Evolutionary conservation across 2,888 invertebrate species (phyloP), one percentile per base, ranked within the genome.

Genomic region (Teinopalpus imperialis): DNA sequence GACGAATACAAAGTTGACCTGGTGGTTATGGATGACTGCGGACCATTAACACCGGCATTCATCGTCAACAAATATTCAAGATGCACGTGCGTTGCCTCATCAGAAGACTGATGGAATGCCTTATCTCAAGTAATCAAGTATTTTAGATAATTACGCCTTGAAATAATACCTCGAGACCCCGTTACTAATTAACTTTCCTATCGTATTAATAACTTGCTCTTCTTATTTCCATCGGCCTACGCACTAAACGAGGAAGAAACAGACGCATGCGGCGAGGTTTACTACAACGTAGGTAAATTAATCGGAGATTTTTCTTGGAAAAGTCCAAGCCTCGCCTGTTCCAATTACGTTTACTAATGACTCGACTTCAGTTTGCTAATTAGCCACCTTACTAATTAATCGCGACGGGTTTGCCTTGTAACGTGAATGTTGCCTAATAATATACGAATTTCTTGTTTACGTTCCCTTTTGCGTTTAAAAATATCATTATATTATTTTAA

Each of bases 311-410:
- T 77, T 79, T 74, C 73, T 70, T 61, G 65, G 73, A 74, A 82
- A 75, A 74, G 70, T 76, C 72, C 68, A 60, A 64, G 66, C 59
- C 69, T 70, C 66, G 72, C 71, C 73, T 71, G 74, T 74, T 79
- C 76, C 81, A 81, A 82, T 85, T 81, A 78, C 74, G 74, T 75
- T 75, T 74, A 69, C 77, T 83, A 86, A 85, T 82, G 81, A 85
- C 80, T 75, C 72, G 81, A 80, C 76, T 80, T 78, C 67, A 70
- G 70, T 69, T 69, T 69, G 66, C 78, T 85, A 86, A 87, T 87
- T 83, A 86, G 82, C 74, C 73, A 69, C 70, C 68, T 73, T 68
- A 71, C 76, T 83, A 87, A 86, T 86, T 86, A 86, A 80, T 83
- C 76, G 78, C 74, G 69, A 67, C 69, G 68, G 65, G 74, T 68